Evolutionary conservation across 2,888 invertebrate genomes (phyloP).

Genomic region (Augochlorella aurata): DNA sequence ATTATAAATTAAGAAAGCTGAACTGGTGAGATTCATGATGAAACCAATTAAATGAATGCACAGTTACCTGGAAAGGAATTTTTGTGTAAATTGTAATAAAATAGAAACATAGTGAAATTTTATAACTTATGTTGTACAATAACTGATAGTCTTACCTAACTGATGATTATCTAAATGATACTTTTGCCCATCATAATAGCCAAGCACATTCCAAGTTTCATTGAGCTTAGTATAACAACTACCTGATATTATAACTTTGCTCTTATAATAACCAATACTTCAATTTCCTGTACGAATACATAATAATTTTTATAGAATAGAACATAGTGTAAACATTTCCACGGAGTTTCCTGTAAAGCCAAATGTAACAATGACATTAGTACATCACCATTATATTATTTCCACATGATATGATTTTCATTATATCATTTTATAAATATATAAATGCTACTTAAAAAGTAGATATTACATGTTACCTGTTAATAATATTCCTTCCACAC

Average conservation of each 20-base stretch:
- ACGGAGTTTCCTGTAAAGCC: conserved; percentile 3
- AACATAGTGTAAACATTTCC: background rate
- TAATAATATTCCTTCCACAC: background rate
- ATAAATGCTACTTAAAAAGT: background rate
- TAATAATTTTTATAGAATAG: background rate
- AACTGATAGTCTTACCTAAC: conserved; percentile 82
- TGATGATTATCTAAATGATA: conserved; percentile 93
- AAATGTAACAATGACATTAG: background rate
- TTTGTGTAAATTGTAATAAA: background rate
- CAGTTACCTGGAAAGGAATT: too few species aligned
- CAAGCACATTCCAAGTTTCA: conserved; percentile 93
- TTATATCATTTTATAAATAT: background rate
- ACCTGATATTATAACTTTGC: conserved; percentile 79
- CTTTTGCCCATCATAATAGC: conserved; percentile 88
- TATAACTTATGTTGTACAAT: background rate
- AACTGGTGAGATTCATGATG: conserved; percentile 96
- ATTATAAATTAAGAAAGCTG: conserved; percentile 89
- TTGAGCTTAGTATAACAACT: conserved; percentile 89
- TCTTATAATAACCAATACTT: background rate
- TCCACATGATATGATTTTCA: background rate
- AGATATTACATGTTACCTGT: background rate
- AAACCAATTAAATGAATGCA: conserved; percentile 84
- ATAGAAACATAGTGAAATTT: background rate
- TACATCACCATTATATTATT: background rate
- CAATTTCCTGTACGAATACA: background rate